Evolutionary conservation across 1,140 invertebrate genomes (phyloP).

Genomic region (Vollenhovia emeryi): DNA sequence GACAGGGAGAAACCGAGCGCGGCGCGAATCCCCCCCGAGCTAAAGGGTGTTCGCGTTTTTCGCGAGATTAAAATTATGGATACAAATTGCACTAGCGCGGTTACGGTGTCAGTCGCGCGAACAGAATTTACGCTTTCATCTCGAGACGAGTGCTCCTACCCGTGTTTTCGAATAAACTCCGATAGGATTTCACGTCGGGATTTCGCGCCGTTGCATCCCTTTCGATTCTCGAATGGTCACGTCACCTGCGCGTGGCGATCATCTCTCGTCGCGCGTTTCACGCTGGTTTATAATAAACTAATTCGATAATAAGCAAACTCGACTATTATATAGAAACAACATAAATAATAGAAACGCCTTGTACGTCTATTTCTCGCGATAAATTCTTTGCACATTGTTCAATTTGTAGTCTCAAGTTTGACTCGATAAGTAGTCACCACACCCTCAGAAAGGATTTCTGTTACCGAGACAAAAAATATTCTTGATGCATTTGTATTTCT

Average conservation of each 20-base stretch:
- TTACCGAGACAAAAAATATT: no score
- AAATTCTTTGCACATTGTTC: no score
- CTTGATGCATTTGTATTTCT: no score
- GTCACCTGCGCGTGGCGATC: background rate
- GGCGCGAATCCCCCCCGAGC: background rate
- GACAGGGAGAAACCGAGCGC: constrained; percentile 1
- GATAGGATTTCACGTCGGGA: background rate
- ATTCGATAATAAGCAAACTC: no score
- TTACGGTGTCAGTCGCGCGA: constrained; percentile 42
- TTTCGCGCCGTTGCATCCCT: background rate
- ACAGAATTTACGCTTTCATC: constrained; percentile 42
- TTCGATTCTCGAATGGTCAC: background rate
- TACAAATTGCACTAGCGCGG: constrained; percentile 43
- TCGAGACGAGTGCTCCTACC: constrained; percentile 14
- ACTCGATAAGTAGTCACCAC: no score
- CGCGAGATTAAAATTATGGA: constrained; percentile 55
- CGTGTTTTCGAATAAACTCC: background rate
- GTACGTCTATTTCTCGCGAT: no score
- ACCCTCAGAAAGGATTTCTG: no score
- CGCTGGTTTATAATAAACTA: background rate
- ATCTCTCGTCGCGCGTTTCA: background rate
- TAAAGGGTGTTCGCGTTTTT: constrained; percentile 43
- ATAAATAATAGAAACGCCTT: no score
- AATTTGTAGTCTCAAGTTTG: no score
- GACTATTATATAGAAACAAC: no score